Conservation (phyloP, 2,797 vertebrate genomes). For the Spheniscus humboldti region DNA sequence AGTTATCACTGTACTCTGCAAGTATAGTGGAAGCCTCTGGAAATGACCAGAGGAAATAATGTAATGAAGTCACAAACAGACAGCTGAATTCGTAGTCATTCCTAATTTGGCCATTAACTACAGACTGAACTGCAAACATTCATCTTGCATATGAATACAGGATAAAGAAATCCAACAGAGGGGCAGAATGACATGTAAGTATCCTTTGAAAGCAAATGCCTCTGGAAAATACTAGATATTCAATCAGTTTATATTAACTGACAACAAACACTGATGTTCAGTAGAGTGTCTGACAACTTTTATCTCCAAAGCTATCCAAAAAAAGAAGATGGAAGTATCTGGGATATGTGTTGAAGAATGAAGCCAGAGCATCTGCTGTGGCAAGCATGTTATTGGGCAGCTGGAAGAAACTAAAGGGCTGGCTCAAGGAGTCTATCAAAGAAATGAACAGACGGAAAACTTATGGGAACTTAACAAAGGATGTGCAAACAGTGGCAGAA, state of each 20-base stretch:
- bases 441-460: neutral
- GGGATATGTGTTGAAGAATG: neutral
- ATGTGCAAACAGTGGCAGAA: neutral
- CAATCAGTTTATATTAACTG: neutral
- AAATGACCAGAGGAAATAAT: neutral
- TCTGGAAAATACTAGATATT: neutral
- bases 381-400: neutral
- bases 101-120: neutral
- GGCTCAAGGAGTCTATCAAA: neutral
- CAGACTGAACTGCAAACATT: neutral
- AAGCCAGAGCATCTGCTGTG: neutral
- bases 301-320: neutral
- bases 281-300: neutral
- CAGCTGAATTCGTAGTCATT: neutral
- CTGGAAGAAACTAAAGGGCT: neutral
- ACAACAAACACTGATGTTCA: neutral
- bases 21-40: neutral
- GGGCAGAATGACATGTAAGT: neutral
- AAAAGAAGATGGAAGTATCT: neutral
- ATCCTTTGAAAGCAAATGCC: neutral
- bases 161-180: neutral
- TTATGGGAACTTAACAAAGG: neutral
- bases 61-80: neutral
- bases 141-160: neutral
- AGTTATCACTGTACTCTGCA: neutral